Evolutionary conservation across 2,888 invertebrate genomes (phyloP), one percentile per base, ranked within the genome.

Genomic region (Meteorus cinctellus): DNA sequence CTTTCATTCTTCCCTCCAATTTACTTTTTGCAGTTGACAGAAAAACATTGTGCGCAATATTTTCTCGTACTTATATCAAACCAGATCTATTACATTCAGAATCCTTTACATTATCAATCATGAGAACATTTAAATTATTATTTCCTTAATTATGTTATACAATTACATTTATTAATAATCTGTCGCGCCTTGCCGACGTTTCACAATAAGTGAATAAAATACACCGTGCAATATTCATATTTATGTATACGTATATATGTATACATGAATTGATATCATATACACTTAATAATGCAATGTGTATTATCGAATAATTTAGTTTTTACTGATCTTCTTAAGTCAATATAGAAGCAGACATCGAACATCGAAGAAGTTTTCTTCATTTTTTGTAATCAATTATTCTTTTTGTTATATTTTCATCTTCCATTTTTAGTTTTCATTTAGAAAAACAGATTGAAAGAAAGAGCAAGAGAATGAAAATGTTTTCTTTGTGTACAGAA

Each of bases 341-440:
- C 59, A 78, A 74, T 55, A 55, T 83, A 85, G 78, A 84, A 86
- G 84, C 83, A 78, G 66, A 86, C 86, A 86, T 86, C 86, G 86
- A 86, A 86, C 86, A 85, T 86, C 82, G 81, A 86, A 82, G 81
- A 86, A 80, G 12, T 72, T 72, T 60, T 55, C 59, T 66, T 71
- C n/a, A 24, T 34, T 29, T 70, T 24, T 14, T 34, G n/a, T 41
- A 36, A 63, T 66, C 27, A 34, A 36, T 34, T 19, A 59, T 27
- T 55, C 59, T 72, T 60, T 66, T 31, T 45, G n/a, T 45, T 65
- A 16, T 14, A 19, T 41, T 19, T 70, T 66, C 27, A 34, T 45
- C 31, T 31, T 67, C 36, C 34, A 51, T 68, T 59, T 36, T 60
- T 67, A 34, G 60, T 14, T 80, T 79, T 82, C 80, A 80, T 74